Evolutionary conservation across 2,797 vertebrate genomes (phyloP).

Genomic region (Microctenopoma steveboyesi): DNA sequence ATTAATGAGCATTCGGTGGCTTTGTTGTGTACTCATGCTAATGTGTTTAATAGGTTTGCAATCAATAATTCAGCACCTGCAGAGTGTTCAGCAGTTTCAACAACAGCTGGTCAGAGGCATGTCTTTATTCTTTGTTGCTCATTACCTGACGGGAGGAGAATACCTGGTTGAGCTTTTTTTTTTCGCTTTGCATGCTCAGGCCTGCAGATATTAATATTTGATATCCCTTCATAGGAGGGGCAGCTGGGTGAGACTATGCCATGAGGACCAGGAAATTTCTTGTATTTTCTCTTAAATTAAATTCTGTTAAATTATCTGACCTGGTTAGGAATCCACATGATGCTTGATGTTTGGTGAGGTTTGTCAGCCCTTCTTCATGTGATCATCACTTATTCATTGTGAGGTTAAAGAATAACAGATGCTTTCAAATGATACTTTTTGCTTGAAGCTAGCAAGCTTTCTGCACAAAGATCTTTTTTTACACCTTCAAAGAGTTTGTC

Average conservation of each 20-base stretch:
- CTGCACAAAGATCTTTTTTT: not conserved
- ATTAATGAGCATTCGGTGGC: slow-evolving; percentile 33
- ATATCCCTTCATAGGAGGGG: slow-evolving; percentile 38
- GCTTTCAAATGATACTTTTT: slow-evolving; percentile 27
- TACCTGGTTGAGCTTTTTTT: slow-evolving; percentile 31
- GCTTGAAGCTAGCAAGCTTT: slow-evolving; percentile 20
- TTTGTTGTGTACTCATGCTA: slow-evolving; percentile 55
- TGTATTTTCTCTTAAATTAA: slow-evolving; percentile 8
- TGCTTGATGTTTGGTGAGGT: slow-evolving; percentile 6
- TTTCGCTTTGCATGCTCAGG: slow-evolving; percentile 21
- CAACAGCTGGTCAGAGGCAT: slow-evolving; percentile 31
- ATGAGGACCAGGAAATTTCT: slow-evolving; percentile 8
- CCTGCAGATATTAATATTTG: slow-evolving; percentile 52
- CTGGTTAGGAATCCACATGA: slow-evolving; percentile 33
- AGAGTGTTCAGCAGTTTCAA: slow-evolving; percentile 36
- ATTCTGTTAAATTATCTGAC: slow-evolving; percentile 28
- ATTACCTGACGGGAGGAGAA: slow-evolving; percentile 32
- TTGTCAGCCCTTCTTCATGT: slow-evolving; percentile 44
- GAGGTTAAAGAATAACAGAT: slow-evolving; percentile 15
- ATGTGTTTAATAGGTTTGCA: slow-evolving; percentile 60
- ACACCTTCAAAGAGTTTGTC: slow-evolving; percentile 5
- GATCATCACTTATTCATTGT: slow-evolving; percentile 9
- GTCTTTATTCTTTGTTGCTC: slow-evolving; percentile 45
- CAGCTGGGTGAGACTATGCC: slow-evolving; percentile 26
- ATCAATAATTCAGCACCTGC: slow-evolving; percentile 67